These are phyloP conservation scores for Drosophila helvetica DNA, from an alignment of 2,888 invertebrate genomes.

Conservation along the genomic window DNA sequence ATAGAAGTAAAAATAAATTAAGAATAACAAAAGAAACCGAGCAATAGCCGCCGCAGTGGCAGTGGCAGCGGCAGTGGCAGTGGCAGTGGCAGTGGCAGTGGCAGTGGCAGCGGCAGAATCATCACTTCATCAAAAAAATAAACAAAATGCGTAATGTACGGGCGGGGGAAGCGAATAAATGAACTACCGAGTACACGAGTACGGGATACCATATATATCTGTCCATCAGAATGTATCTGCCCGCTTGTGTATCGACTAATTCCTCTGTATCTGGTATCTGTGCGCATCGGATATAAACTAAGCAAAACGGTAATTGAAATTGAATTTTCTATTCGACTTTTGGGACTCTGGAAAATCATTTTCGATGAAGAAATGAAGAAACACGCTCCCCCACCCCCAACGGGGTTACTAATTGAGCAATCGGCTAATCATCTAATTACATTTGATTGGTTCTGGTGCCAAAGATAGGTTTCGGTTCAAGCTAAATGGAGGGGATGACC, in stretches of 20 bases:
- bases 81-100: slow-evolving; percentile 23
- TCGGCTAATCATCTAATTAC: not conserved
- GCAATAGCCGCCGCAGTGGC: slow-evolving; percentile 31
- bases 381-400: too few relatives aligned
- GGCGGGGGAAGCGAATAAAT: slow-evolving; percentile 16
- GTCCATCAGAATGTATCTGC: not conserved
- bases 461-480: too few relatives aligned
- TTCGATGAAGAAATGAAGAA: too few relatives aligned
- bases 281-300: not conserved
- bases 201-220: not conserved
- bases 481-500: too few relatives aligned
- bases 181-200: slow-evolving; percentile 2
- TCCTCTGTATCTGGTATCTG: not conserved
- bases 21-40: slow-evolving; percentile 33
- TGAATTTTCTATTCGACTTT: slow-evolving; percentile 16
- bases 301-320: slow-evolving; percentile 4
- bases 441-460: too few relatives aligned
- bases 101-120: slow-evolving; percentile 30
- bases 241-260: not conserved
- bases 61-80: slow-evolving; percentile 26
- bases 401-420: not conserved
- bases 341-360: not conserved
- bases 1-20: slow-evolving; percentile 25
- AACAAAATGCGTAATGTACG: slow-evolving; percentile 57
- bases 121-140: slow-evolving; percentile 64